Conservation (phyloP, 2,797 vertebrate species). For the Fratercula arctica region DNA sequence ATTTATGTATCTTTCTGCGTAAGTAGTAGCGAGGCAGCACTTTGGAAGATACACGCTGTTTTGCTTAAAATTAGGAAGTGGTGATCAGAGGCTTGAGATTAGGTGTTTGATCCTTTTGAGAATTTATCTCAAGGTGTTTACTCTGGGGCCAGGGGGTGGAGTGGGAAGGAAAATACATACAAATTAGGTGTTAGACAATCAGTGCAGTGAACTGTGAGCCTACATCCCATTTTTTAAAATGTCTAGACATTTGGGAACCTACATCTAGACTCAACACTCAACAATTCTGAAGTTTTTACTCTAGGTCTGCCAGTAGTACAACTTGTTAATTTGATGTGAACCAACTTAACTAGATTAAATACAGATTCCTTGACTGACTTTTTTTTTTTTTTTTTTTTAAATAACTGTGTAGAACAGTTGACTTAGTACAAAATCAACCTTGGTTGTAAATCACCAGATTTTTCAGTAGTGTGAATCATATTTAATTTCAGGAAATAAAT, state of each 20-base stretch:
- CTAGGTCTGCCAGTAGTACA: neutral
- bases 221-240: neutral
- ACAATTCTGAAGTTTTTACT: neutral
- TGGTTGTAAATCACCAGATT: neutral
- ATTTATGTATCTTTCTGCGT: neutral
- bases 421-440: neutral
- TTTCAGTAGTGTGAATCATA: neutral
- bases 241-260: neutral
- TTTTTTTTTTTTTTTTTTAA: neutral
- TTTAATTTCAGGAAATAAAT: neutral
- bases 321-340: neutral
- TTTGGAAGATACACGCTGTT: neutral
- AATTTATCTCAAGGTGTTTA: neutral
- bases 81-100: neutral
- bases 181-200: neutral
- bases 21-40: neutral
- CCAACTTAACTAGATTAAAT: neutral
- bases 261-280: neutral
- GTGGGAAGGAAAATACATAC: neutral
- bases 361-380: neutral
- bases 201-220: neutral
- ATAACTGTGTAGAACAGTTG: neutral
- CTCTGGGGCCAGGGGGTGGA: rapidly evolving
- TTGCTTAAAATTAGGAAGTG: neutral
- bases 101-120: neutral